Conservation (phyloP, 2,113 vertebrate species). For the Psilopogon haemacephalus region DNA sequence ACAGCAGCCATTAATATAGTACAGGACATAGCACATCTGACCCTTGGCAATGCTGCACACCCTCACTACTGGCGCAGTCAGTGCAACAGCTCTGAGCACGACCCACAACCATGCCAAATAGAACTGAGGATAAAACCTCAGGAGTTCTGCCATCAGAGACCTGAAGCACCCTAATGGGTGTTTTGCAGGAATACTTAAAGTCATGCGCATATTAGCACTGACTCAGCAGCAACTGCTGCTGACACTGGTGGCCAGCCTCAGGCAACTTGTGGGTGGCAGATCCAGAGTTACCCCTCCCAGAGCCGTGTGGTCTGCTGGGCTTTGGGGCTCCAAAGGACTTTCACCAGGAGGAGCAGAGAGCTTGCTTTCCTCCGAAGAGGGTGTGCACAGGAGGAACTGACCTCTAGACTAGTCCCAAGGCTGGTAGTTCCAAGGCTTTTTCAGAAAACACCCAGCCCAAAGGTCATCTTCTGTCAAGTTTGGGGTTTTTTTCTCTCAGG, state of each 20-base stretch:
- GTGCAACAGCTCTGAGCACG: background rate
- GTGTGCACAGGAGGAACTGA: background rate
- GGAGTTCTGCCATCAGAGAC: background rate
- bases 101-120: background rate
- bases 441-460: conserved; percentile 4
- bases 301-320: background rate
- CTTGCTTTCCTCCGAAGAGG: background rate
- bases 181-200: background rate
- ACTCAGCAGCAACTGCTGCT: background rate
- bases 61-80: background rate
- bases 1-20: background rate
- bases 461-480: background rate
- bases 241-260: background rate
- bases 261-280: background rate
- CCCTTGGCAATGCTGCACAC: background rate
- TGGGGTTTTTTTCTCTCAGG: background rate
- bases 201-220: background rate
- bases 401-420: background rate
- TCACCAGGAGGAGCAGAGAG: background rate
- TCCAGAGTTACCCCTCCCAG: background rate
- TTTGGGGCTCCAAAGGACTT: background rate
- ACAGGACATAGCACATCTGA: background rate
- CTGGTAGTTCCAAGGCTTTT: background rate
- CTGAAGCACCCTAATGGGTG: background rate
- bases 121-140: background rate